phyloP scores from a whole-genome alignment of 2,797 vertebrate genomes.

The Eulemur albifrons region DNA sequence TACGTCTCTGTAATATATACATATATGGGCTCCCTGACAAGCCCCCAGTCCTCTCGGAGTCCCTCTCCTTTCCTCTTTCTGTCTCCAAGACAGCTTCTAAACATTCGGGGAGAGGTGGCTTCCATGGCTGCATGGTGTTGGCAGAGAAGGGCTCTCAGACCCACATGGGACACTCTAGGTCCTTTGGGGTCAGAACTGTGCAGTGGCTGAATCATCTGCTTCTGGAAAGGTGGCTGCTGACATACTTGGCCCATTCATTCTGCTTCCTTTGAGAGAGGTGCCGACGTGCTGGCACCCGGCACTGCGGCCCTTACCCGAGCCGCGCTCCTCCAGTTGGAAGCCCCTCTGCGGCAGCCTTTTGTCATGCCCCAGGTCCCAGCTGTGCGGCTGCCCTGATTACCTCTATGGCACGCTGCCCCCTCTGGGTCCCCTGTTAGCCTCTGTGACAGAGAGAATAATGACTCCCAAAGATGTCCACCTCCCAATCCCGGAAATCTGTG shows the following conservation, averaged over 20 bases:
- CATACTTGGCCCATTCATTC: not conserved
- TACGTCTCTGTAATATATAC: not conserved
- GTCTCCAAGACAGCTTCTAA: not conserved
- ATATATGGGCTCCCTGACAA: not conserved
- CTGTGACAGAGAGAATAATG: not conserved
- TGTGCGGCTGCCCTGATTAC: not conserved
- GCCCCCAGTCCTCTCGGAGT: not conserved
- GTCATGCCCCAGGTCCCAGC: not conserved
- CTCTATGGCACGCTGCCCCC: not conserved
- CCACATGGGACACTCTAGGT: not conserved
- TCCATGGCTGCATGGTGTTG: not conserved
- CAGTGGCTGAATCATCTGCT: not conserved
- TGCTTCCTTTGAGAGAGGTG: not conserved
- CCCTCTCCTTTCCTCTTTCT: not conserved
- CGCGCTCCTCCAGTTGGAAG: not conserved
- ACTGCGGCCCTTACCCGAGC: not conserved
- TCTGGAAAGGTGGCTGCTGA: not conserved
- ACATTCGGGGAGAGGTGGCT: not conserved
- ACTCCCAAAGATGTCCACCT: not conserved
- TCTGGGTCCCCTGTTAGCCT: not conserved
- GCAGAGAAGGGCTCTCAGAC: not conserved
- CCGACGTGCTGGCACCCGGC: fast-evolving
- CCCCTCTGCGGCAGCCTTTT: not conserved
- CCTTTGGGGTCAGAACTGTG: not conserved
- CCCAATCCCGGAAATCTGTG: not conserved